Conservation (phyloP, 1,140 invertebrate species). For the Aphidius ervi region DNA sequence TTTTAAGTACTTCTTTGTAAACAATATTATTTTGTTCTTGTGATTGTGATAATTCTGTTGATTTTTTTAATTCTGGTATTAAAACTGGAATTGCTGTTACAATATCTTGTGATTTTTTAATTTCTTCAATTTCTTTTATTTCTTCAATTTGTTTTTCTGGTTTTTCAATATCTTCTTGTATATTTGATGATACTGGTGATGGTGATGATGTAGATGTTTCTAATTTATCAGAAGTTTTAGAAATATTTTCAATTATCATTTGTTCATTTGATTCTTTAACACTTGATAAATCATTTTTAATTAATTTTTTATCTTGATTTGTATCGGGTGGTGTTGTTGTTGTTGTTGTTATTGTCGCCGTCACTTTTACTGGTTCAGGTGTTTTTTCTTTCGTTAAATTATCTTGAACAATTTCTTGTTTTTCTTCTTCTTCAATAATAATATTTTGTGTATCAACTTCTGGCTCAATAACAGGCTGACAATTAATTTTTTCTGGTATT, state of each 20-base stretch:
- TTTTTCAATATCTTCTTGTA: slow-evolving; percentile 10
- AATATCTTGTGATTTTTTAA: slow-evolving; percentile 24
- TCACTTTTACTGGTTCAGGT: not conserved
- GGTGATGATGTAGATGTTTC: slow-evolving; percentile 27
- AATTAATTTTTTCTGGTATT: slow-evolving; percentile 1
- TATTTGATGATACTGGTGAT: not conserved
- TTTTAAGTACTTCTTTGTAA: not conserved
- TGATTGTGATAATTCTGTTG: not conserved
- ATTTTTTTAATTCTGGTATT: too few relatives aligned
- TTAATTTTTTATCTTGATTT: too few relatives aligned
- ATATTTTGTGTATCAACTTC: too few relatives aligned
- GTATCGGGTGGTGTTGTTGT: too few relatives aligned
- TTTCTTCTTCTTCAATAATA: slow-evolving; percentile 6
- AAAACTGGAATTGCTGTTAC: slow-evolving; percentile 3
- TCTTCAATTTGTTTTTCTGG: slow-evolving; percentile 15
- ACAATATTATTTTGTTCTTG: not conserved
- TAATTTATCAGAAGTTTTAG: too few relatives aligned
- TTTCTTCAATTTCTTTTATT: slow-evolving; percentile 27
- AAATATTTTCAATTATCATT: too few relatives aligned
- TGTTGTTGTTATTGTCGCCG: not conserved
- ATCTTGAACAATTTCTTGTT: slow-evolving; percentile 20
- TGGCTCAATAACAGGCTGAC: too few relatives aligned
- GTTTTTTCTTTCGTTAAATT: slow-evolving; percentile 11
- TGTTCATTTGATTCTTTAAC: too few relatives aligned
- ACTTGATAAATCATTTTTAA: too few relatives aligned